phyloP scores from a whole-genome alignment of 2,888 invertebrate genomes.

The Drosophila colorata region DNA sequence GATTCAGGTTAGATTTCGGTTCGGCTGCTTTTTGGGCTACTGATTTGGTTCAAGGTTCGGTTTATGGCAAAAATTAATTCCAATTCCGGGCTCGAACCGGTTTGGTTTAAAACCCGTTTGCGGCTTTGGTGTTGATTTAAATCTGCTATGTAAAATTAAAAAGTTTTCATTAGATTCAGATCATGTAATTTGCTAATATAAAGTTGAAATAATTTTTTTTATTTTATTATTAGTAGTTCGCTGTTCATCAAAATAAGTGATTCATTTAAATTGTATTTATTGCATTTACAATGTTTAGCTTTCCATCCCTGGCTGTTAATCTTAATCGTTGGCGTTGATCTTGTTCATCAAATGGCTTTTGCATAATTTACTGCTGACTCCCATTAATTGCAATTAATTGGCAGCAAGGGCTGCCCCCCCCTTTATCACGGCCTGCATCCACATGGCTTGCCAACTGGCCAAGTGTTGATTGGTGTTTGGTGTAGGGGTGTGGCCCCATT shows the following conservation, averaged over 20 bases:
- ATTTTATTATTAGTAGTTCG: too few species aligned
- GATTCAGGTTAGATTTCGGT: too few species aligned
- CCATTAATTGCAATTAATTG: constrained; percentile 75
- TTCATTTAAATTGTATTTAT: constrained; percentile 9
- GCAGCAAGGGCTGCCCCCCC: constrained; percentile 61
- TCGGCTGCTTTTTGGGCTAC: too few species aligned
- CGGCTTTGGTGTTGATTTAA: too few species aligned
- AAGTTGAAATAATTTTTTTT: too few species aligned
- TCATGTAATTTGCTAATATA: too few species aligned
- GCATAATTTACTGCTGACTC: constrained; percentile 61
- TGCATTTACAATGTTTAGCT: not conserved
- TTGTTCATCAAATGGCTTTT: constrained; percentile 73
- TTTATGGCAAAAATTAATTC: too few species aligned
- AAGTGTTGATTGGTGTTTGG: constrained; percentile 72
- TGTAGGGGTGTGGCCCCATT: constrained; percentile 65
- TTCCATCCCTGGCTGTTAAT: constrained; percentile 48
- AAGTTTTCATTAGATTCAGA: too few species aligned
- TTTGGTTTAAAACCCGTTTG: too few species aligned
- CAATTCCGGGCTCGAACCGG: too few species aligned
- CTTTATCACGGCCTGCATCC: not conserved
- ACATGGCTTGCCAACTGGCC: constrained; percentile 13
- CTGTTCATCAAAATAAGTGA: not conserved
- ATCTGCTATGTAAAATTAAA: too few species aligned
- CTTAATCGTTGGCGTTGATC: constrained; percentile 61
- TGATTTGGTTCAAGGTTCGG: too few species aligned